Percentiles rank a stretch among this genome's conserved stretches.
Conservation (phyloP, 2,797 vertebrate genomes). For the Melanotaenia boesemani region DNA sequence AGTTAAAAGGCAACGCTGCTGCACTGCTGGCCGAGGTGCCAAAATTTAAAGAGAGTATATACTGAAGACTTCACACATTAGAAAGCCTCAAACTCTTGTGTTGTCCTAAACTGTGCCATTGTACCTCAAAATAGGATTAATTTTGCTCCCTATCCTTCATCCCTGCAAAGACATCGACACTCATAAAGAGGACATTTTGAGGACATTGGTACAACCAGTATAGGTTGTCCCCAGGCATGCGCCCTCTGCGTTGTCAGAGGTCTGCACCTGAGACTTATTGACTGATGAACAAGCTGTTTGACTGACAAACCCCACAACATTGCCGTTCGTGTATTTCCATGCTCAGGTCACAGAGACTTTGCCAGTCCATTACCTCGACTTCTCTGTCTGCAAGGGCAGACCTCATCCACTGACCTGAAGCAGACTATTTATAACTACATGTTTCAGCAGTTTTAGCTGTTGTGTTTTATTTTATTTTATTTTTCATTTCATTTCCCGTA, state of each 20-base stretch:
- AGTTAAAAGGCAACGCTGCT: slow-evolving; percentile 41
- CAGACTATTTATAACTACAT: slow-evolving; percentile 51
- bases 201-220: slow-evolving; percentile 64
- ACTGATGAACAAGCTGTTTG: slow-evolving; percentile 83
- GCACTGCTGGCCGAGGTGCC: slow-evolving; percentile 50
- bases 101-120: slow-evolving; percentile 79
- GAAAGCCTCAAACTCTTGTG: slow-evolving; percentile 55
- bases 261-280: slow-evolving; percentile 82
- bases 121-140: slow-evolving; percentile 76
- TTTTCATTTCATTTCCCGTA: slow-evolving; percentile 39
- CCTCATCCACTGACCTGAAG: slow-evolving; percentile 56
- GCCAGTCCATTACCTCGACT: slow-evolving; percentile 70
- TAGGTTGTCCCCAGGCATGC: slow-evolving; percentile 82
- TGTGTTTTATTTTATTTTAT: slow-evolving; percentile 35
- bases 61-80: slow-evolving; percentile 59
- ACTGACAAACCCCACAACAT: slow-evolving; percentile 66
- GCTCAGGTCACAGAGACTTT: slow-evolving; percentile 65
- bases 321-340: slow-evolving; percentile 59
- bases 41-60: slow-evolving; percentile 69
- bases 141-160: slow-evolving; percentile 39
- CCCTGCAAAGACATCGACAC: slow-evolving; percentile 52
- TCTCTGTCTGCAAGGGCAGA: slow-evolving; percentile 57
- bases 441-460: slow-evolving; percentile 52
- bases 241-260: slow-evolving; percentile 76
- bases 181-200: slow-evolving; percentile 68